These are phyloP conservation scores for Neotragus moschatus DNA, from an alignment of 2,113 vertebrate species.

Conservation along the genomic window DNA sequence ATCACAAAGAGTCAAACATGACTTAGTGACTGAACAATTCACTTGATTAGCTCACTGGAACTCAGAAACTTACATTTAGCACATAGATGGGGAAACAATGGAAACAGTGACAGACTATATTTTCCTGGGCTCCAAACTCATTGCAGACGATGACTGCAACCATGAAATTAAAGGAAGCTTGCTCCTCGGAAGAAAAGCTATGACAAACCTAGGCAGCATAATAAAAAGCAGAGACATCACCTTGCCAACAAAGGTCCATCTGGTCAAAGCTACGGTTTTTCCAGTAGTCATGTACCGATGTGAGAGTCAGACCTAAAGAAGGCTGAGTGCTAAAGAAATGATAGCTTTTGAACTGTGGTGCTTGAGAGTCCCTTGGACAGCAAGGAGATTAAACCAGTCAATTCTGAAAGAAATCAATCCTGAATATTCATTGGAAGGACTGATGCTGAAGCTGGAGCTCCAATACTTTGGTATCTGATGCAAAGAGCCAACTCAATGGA, in stretches of 20 bases:
- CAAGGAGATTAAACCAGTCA: not conserved
- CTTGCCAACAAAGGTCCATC: not conserved
- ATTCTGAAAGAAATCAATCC: not conserved
- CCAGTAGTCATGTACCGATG: accelerated
- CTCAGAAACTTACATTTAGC: not conserved
- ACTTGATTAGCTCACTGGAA: not conserved
- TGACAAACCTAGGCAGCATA: not conserved
- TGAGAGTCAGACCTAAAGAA: not conserved
- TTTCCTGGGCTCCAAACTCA: not conserved
- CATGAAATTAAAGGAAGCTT: not conserved
- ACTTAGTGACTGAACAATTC: not conserved
- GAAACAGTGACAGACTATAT: not conserved
- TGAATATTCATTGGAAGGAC: not conserved
- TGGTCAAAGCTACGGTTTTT: not conserved
- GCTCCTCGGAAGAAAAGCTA: not conserved
- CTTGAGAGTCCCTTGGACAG: not conserved
- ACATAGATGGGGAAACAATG: not conserved
- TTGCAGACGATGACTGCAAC: not conserved
- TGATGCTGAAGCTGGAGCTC: not conserved
- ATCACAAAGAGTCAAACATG: not conserved
- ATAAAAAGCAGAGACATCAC: not conserved
- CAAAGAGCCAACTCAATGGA: not conserved
- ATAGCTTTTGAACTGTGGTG: not conserved
- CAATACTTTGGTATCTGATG: not conserved
- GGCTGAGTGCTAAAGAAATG: not conserved